Evolutionary conservation across 2,113 vertebrate species (phyloP), one percentile per base, ranked within the genome.

Genomic region (Mus spicilegus): DNA sequence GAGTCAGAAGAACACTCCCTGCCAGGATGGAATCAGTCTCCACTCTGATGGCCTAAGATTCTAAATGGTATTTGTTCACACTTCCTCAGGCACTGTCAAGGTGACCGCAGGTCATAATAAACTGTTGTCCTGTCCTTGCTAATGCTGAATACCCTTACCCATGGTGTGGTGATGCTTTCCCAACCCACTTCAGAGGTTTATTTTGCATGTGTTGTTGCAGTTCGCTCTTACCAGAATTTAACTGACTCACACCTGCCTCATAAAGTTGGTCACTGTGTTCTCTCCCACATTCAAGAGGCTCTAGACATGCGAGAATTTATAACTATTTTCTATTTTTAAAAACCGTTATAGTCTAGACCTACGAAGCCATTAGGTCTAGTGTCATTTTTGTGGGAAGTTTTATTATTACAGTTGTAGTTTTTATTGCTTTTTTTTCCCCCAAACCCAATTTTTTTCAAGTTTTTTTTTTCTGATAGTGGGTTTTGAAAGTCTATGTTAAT

Each of bases 161-260:
- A 28, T 42, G 49, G 13, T 24, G 56, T 75, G n/a, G 6, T 9
- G n/a, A 39, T 42, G 65, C 58, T 36, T 0, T 22, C 17, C 9
- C 8, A 5, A 6, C 2, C 26, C 51, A 19, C 26, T n/a, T 65
- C 75, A 87, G 8, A 19, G 5, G 0, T 42, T 20, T 19, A 8
- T 39, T 80, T 65, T 14, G 1, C 2, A 5, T 4, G n/a, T 33
- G 70, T 26, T 17, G 2, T 4, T 10, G 28, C 0, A 4, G 14
- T 22, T 5, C 0, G 39, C 56, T 13, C 2, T 39, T 10, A 13
- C 22, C 24, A 33, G 65, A n/a, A 10, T 77, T 90, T 89, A 30
- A 33, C 26, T 77, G 56, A 33, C 39, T 67, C 26, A 65, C 72
- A 30, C 49, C 14, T 63, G 16, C 51, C 49, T 54, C 39, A 26